Conservation (phyloP, 2,797 vertebrate species). For the Oophaga sylvatica region DNA sequence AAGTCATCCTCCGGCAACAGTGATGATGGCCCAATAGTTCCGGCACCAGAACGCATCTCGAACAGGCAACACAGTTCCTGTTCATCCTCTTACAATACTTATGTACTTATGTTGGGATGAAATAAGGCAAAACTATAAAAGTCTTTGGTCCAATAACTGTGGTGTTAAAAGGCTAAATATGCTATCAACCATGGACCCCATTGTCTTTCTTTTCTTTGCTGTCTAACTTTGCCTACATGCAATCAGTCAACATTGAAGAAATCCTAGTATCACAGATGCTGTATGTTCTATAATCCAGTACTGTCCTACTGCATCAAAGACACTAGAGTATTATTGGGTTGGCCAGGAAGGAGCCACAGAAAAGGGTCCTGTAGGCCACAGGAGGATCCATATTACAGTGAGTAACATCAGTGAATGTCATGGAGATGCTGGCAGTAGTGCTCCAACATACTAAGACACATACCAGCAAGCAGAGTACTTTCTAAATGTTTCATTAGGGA, state of each 20-base stretch:
- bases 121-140: too few species aligned
- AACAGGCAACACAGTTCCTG: too few species aligned
- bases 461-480: not conserved
- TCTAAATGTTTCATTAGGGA: not conserved
- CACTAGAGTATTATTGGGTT: not conserved
- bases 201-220: not conserved
- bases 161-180: not conserved
- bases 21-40: too few species aligned
- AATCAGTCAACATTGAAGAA: too few species aligned
- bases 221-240: too few species aligned
- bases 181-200: not conserved
- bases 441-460: too few species aligned
- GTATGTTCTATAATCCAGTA: not conserved
- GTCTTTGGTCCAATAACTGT: too few species aligned
- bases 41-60: too few species aligned
- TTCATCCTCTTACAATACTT: too few species aligned
- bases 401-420: not conserved
- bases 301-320: not conserved
- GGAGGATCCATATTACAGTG: not conserved
- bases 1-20: too few species aligned
- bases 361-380: not conserved
- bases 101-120: too few species aligned
- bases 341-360: not conserved
- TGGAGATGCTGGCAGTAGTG: too few species aligned
- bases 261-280: not conserved